These are phyloP conservation scores for Heliornis fulica DNA, from an alignment of 2,113 vertebrate species.

Conservation along the genomic window DNA sequence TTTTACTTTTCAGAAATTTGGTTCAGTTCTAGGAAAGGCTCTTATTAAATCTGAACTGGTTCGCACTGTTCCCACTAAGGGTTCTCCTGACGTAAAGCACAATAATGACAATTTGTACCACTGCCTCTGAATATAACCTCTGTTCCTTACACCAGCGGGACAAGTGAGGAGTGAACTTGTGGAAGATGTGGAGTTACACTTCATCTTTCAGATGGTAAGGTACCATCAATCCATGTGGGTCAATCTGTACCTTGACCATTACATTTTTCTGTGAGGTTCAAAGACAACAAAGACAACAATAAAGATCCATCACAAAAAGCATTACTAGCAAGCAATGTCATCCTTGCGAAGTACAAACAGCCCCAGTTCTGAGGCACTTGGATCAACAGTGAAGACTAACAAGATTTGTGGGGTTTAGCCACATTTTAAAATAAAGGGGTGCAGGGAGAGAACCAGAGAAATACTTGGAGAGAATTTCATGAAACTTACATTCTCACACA, in stretches of 20 bases:
- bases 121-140: neutral
- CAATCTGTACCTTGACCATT: neutral
- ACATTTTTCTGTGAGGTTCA: slow-evolving; percentile 37
- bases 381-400: neutral
- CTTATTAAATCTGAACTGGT: neutral
- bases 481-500: neutral
- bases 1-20: neutral
- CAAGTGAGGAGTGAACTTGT: neutral
- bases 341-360: neutral
- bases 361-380: neutral
- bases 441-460: neutral
- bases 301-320: neutral
- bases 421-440: neutral
- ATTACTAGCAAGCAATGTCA: neutral
- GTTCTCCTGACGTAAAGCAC: neutral
- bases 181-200: neutral
- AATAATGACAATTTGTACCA: neutral
- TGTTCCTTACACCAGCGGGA: neutral
- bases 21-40: neutral
- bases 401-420: neutral
- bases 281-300: neutral
- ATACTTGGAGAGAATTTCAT: neutral
- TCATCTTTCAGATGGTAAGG: neutral
- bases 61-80: neutral
- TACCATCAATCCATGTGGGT: neutral